These are phyloP conservation scores for Syrphus vitripennis DNA, from an alignment of 2,888 invertebrate genomes.

Conservation along the genomic window DNA sequence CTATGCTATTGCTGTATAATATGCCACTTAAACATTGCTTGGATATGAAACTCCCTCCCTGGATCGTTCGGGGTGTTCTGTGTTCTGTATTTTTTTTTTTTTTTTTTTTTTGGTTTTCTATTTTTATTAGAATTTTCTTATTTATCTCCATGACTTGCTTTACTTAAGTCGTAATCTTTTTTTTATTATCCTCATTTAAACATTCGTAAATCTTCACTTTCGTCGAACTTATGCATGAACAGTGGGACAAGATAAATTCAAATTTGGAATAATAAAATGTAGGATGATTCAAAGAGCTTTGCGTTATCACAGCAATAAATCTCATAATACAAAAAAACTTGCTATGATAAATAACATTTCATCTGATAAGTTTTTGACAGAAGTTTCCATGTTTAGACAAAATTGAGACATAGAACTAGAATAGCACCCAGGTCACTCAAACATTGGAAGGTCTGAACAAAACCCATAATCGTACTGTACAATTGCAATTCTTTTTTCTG, in stretches of 20 bases:
- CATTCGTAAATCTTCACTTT: slow-evolving; percentile 65
- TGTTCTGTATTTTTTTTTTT: not conserved
- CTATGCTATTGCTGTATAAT: not conserved
- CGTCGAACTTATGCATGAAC: slow-evolving; percentile 17
- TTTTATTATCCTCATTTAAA: slow-evolving; percentile 59
- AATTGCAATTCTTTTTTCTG: too few relatives aligned
- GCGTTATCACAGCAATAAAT: too few relatives aligned
- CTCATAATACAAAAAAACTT: too few relatives aligned
- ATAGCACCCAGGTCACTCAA: too few relatives aligned
- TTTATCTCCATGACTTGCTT: slow-evolving; percentile 39
- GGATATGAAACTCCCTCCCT: not conserved
- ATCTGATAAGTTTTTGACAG: too few relatives aligned
- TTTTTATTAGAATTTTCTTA: slow-evolving; percentile 54
- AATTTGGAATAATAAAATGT: not conserved
- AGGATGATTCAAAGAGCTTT: too few relatives aligned
- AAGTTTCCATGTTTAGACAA: too few relatives aligned
- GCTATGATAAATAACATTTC: too few relatives aligned
- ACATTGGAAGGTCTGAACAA: too few relatives aligned
- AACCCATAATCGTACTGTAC: not conserved
- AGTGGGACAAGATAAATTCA: not conserved
- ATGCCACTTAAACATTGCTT: not conserved
- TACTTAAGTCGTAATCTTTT: slow-evolving; percentile 48
- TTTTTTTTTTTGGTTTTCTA: slow-evolving; percentile 36
- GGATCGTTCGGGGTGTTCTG: not conserved
- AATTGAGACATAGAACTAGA: too few relatives aligned